phyloP scores from a whole-genome alignment of 2,888 invertebrate species.

The Melinaea marsaeus region DNA sequence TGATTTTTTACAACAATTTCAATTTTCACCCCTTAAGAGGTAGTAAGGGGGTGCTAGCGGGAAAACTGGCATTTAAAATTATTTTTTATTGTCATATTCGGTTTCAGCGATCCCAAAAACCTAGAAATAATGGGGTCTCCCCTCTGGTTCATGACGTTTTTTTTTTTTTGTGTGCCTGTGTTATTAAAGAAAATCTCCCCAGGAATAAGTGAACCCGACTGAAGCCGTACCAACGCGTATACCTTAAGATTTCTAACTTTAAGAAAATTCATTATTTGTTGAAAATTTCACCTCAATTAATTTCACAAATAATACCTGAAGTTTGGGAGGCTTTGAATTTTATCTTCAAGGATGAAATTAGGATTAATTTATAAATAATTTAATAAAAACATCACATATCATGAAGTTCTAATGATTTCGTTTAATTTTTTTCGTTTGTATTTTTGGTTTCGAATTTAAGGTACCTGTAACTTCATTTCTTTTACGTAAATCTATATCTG shows the following conservation, averaged over 20 bases:
- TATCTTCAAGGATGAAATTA: slow-evolving; percentile 33
- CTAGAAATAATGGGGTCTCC: too few relatives aligned
- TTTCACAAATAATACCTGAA: slow-evolving; percentile 36
- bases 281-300: slow-evolving; percentile 35
- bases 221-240: slow-evolving; percentile 7
- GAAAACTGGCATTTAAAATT: too few relatives aligned
- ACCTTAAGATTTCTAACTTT: too few relatives aligned
- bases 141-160: too few relatives aligned
- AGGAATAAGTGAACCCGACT: neutral
- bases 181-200: slow-evolving; percentile 12
- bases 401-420: slow-evolving; percentile 9
- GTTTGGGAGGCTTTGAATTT: slow-evolving; percentile 35
- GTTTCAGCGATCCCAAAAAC: too few relatives aligned
- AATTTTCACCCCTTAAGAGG: too few relatives aligned
- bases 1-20: too few relatives aligned
- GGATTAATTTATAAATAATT: slow-evolving; percentile 31
- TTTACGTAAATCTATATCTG: too few relatives aligned
- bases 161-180: too few relatives aligned
- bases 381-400: slow-evolving; percentile 8
- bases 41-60: too few relatives aligned
- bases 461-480: slow-evolving; percentile 4
- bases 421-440: slow-evolving; percentile 6
- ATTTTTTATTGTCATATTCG: too few relatives aligned
- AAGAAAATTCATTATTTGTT: slow-evolving; percentile 29
- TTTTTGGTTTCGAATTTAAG: slow-evolving; percentile 8